phyloP scores from a whole-genome alignment of 1,140 invertebrate species.

The Drosophila trapezifrons region DNA sequence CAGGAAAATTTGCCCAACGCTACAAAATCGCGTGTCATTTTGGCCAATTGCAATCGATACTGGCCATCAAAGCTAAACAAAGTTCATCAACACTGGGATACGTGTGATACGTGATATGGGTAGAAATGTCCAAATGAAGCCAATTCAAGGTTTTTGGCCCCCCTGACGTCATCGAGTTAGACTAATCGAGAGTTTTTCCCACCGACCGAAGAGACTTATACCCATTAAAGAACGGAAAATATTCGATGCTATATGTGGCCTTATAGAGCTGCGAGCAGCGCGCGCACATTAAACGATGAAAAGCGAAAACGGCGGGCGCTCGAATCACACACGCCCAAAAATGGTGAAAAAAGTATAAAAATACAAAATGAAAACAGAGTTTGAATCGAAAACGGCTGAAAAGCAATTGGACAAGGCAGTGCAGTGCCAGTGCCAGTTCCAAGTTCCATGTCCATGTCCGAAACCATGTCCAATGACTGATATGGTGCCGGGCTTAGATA shows the following conservation, averaged over 20 bases:
- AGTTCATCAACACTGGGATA: conserved; percentile 33
- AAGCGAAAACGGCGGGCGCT: conserved; percentile 61
- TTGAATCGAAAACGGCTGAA: conserved; percentile 66
- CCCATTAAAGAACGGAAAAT: conserved; percentile 74
- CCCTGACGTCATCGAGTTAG: conserved; percentile 31
- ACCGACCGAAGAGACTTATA: conserved; percentile 38
- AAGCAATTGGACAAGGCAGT: conserved; percentile 76
- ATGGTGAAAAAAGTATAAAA: conserved; percentile 67
- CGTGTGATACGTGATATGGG: conserved; percentile 30
- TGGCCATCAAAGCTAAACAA: conserved; percentile 29
- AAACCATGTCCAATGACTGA: conserved; percentile 61
- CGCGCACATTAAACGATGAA: conserved; percentile 45
- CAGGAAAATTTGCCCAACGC: conserved; percentile 7
- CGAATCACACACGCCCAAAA: conserved; percentile 72
- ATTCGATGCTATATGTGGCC: conserved; percentile 57
- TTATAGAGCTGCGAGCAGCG: conserved; percentile 32
- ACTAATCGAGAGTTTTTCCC: conserved; percentile 47
- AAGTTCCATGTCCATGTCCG: conserved; percentile 48
- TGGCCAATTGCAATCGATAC: conserved; percentile 49
- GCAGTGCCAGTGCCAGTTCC: conserved; percentile 37
- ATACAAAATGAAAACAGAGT: conserved; percentile 47
- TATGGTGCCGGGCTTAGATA: conserved; percentile 56
- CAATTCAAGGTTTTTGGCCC: conserved; percentile 35
- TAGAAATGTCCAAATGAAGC: conserved; percentile 41
- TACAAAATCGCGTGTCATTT: conserved; percentile 10